Conservation (phyloP, 2,797 vertebrate genomes). For the Lepilemur septentrionalis region DNA sequence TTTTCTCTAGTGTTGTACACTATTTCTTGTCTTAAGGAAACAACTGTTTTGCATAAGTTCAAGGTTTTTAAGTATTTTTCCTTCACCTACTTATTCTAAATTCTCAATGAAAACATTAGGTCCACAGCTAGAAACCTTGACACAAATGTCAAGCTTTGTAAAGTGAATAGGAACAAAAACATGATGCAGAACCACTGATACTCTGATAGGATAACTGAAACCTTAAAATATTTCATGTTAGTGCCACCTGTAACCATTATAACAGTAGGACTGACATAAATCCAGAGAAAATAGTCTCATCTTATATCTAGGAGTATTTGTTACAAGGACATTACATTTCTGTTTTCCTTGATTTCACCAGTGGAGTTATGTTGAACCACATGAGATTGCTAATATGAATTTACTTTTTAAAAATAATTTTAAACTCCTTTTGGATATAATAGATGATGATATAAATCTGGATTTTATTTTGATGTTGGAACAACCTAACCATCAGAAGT, state of each 20-base stretch:
- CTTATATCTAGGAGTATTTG: too few species aligned
- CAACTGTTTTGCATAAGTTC: background rate
- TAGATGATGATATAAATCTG: background rate
- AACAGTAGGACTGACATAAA: background rate
- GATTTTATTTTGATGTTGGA: background rate
- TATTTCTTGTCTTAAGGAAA: background rate
- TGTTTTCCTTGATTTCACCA: background rate
- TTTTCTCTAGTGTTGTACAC: background rate
- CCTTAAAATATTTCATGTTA: background rate
- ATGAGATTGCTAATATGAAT: background rate
- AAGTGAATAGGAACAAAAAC: background rate
- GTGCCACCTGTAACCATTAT: background rate
- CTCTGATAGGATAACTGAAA: background rate
- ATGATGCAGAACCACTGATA: background rate
- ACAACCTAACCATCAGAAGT: background rate
- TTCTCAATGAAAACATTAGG: background rate
- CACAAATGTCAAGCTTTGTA: background rate
- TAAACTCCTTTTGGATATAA: background rate
- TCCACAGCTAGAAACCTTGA: background rate
- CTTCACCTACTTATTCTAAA: background rate
- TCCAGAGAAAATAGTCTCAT: background rate
- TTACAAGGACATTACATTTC: background rate
- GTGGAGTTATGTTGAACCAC: background rate
- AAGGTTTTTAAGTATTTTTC: background rate
- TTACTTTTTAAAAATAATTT: background rate